Conservation (phyloP, 2,113 vertebrate species). For the Sinosuthora webbiana region DNA sequence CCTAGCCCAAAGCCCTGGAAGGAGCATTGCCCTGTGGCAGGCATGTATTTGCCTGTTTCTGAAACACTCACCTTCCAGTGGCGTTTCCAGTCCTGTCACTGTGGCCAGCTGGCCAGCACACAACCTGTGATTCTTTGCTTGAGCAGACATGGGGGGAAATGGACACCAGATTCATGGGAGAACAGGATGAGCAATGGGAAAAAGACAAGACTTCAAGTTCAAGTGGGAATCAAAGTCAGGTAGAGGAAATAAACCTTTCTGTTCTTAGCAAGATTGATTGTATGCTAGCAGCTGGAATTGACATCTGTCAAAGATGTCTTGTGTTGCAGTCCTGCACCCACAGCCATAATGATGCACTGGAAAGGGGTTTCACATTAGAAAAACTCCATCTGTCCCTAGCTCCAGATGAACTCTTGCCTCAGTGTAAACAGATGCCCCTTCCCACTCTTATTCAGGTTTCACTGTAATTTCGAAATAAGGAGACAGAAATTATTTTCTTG, state of each 20-base stretch:
- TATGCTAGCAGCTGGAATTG: constrained; percentile 2
- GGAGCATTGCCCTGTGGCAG: not conserved
- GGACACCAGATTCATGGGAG: not conserved
- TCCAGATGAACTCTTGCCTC: not conserved
- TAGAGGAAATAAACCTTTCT: not conserved
- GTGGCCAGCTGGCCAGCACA: not conserved
- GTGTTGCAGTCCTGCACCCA: not conserved
- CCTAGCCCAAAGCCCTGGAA: not conserved
- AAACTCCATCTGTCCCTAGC: not conserved
- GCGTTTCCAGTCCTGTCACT: not conserved
- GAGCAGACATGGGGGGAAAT: not conserved
- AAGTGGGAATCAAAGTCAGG: not conserved
- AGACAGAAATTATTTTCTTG: not conserved
- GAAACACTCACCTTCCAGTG: not conserved
- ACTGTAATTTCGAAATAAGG: not conserved
- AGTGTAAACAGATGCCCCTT: not conserved
- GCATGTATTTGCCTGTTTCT: not conserved
- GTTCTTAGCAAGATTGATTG: not conserved
- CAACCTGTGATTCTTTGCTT: not conserved
- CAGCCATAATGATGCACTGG: not conserved
- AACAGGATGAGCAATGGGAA: not conserved
- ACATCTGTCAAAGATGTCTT: not conserved
- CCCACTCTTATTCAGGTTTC: not conserved
- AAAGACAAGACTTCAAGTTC: not conserved
- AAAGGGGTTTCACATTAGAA: not conserved